Percentiles rank a stretch among this genome's conserved stretches.
These are phyloP conservation scores for Lepidocyrtoides sp. DNA, from an alignment of 2,888 invertebrate species.

Conservation along the genomic window DNA sequence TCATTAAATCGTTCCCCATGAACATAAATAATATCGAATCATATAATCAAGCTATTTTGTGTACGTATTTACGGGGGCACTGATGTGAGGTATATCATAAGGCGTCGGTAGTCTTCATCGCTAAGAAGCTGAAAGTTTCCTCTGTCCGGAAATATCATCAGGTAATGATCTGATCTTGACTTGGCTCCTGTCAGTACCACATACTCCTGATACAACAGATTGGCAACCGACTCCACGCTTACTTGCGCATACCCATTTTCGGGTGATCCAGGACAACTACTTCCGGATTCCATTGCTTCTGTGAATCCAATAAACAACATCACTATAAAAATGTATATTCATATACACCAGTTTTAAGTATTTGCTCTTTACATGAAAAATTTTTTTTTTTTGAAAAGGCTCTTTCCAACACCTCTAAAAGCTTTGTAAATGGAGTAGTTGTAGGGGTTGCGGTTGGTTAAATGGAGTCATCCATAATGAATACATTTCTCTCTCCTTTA, in stretches of 20 bases:
- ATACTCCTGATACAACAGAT: conserved; percentile 95
- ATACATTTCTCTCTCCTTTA: background rate
- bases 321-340: background rate
- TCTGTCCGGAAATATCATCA: conserved; percentile 96
- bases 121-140: conserved; percentile 94
- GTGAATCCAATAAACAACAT: conserved; percentile 14
- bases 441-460: background rate
- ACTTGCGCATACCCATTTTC: conserved; percentile 88
- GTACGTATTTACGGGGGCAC: conserved; percentile 95
- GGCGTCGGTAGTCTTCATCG: conserved; percentile 95
- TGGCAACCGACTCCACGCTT: conserved; percentile 89
- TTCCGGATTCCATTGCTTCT: conserved; percentile 86
- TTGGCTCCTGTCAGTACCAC: conserved; percentile 97
- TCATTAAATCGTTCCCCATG: background rate
- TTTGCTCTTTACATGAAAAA: too few relatives aligned
- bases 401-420: background rate
- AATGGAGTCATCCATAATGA: conserved; percentile 37
- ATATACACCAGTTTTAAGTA: too few relatives aligned
- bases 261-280: conserved; percentile 87
- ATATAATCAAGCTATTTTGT: too few relatives aligned
- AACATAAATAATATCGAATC: too few relatives aligned
- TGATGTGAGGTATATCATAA: conserved; percentile 97
- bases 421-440: background rate
- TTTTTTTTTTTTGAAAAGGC: background rate
- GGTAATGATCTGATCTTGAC: conserved; percentile 96